A percentile compares a stretch with the other conserved stretches of the same genome.
Conservation (phyloP, 2,113 vertebrate genomes). For the Elanoides forficatus region DNA sequence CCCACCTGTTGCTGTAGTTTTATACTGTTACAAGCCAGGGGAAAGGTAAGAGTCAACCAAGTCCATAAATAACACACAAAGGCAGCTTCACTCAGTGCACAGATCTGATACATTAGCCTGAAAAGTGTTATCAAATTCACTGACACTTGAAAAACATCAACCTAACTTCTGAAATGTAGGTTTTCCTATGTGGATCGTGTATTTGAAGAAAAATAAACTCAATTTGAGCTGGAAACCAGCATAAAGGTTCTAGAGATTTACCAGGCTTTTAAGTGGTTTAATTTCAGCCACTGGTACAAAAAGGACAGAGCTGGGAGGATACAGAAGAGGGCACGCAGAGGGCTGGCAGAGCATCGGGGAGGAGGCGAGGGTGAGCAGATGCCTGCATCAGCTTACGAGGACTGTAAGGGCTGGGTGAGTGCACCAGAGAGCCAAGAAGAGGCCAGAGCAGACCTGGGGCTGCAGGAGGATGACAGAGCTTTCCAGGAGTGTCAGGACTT, state of each 20-base stretch:
- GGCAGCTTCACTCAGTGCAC: not conserved
- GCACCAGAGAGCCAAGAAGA: not conserved
- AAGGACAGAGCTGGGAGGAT: not conserved
- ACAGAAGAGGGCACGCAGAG: rapidly evolving
- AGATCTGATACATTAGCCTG: not conserved
- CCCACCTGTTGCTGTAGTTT: not conserved
- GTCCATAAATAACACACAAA: not conserved
- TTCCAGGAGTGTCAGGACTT: not conserved
- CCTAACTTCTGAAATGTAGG: not conserved
- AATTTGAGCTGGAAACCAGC: not conserved
- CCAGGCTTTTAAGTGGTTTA: not conserved
- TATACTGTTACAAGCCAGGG: not conserved
- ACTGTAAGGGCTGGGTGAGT: not conserved
- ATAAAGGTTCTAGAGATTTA: not conserved
- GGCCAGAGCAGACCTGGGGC: not conserved
- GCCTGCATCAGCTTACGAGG: too few species aligned
- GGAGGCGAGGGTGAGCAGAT: not conserved
- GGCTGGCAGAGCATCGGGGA: not conserved
- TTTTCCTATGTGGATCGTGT: not conserved
- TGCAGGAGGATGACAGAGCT: not conserved
- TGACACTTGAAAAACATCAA: not conserved
- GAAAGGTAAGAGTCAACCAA: not conserved
- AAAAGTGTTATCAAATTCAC: not conserved
- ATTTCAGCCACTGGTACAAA: not conserved
- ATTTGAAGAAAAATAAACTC: not conserved